Evolutionary conservation across 2,888 invertebrate species (phyloP).

Genomic region (Tromatobia lineatoria): DNA sequence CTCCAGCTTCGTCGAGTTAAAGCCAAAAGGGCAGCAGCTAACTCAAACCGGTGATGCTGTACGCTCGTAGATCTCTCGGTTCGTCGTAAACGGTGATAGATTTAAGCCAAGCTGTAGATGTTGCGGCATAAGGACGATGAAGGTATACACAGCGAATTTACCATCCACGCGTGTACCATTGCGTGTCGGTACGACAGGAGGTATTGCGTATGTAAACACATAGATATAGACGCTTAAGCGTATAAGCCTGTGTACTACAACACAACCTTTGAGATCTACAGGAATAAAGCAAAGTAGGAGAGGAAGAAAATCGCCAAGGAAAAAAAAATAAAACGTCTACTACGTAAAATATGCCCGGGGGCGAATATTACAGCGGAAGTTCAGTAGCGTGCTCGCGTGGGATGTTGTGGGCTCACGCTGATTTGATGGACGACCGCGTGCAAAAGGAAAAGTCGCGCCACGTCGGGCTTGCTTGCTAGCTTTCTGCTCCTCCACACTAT

Average conservation of each 20-base stretch:
- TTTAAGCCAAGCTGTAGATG: slow-evolving; percentile 27
- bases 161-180: slow-evolving; percentile 10
- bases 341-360: slow-evolving; percentile 49
- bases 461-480: slow-evolving; percentile 14
- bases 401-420: slow-evolving; percentile 57
- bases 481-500: slow-evolving; percentile 25
- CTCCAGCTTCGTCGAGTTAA: background rate
- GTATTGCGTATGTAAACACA: background rate
- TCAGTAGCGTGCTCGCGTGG: slow-evolving; percentile 47
- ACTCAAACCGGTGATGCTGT: slow-evolving; percentile 32
- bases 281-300: background rate
- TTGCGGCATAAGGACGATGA: background rate
- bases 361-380: slow-evolving; percentile 64
- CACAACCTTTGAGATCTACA: background rate
- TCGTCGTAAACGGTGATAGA: slow-evolving; percentile 55
- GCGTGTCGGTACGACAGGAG: background rate
- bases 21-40: slow-evolving; percentile 28
- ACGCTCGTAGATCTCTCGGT: slow-evolving; percentile 56
- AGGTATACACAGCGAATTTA: slow-evolving; percentile 4
- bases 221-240: background rate
- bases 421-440: slow-evolving; percentile 70
- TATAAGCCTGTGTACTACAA: background rate
- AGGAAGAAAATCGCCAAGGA: background rate
- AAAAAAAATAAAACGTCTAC: slow-evolving; percentile 2
- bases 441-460: slow-evolving; percentile 62